Evolutionary conservation across 2,888 invertebrate genomes (phyloP), one percentile per base, ranked within the genome.

Genomic region (Sericinus montela): DNA sequence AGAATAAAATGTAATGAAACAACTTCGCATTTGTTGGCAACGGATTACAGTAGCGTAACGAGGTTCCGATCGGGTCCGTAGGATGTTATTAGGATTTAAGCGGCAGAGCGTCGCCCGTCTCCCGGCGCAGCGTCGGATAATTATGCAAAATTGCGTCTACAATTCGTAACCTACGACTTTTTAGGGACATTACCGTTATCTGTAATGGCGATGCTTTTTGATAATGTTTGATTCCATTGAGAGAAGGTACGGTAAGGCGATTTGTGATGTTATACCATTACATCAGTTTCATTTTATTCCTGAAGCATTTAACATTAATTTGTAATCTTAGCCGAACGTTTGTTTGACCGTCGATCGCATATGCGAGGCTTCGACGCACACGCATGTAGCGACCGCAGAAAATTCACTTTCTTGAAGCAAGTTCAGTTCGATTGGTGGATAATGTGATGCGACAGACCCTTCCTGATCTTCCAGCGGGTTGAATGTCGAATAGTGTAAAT

Each of bases 91-190:
- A 82, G 86, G 77, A 82, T 85, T 80, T 82, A 81, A 80, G 80
- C 79, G 80, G 67, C 75, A 67, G 65, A 67, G 69, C 69, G 69
- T 65, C 72, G 72, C 77, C 73, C 73, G 74, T 75, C 76, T 75
- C 77, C 66, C 63, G 67, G 63, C 70, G 64, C 69, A 71, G 71
- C 71, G 72, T 69, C 67, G 69, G 75, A 78, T 86, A 87, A 88
- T 88, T 88, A 87, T 88, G 87, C 85, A 82, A 87, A 88, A 87
- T 86, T 82, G 85, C 82, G 83, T 65, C 80, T 79, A 83, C 86
- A 70, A 86, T 80, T 87, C 80, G 72, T 75, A 77, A 72, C 69
- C 81, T 82, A 80, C 75, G 74, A 80, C 75, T 86, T 86, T 85
- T 87, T 81, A 79, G 73, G 76, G 74, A 62, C 83, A 85, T 84